phyloP scores from a whole-genome alignment of 2,113 vertebrate genomes.

The Chaenogobius annularis region DNA sequence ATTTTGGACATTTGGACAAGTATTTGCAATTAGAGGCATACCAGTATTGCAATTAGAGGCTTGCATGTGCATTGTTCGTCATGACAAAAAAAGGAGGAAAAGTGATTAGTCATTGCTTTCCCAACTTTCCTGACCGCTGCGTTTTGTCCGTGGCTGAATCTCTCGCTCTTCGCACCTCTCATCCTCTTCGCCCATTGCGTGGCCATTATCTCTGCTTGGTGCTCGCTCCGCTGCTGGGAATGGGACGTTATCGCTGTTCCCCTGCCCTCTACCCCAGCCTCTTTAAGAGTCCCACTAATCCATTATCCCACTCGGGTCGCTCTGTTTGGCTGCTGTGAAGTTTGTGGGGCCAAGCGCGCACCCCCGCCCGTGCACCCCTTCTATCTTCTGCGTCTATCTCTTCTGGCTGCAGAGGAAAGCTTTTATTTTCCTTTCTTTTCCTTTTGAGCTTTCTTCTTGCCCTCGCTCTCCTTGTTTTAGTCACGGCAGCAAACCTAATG shows the following conservation, averaged over 20 bases:
- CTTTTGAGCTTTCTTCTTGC: conserved; percentile 38
- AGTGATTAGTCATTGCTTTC: background rate
- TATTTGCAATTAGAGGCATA: too few relatives aligned
- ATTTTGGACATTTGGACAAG: too few relatives aligned
- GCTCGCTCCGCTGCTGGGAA: conserved; percentile 57
- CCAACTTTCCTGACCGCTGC: conserved; percentile 32
- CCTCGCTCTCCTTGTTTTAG: conserved; percentile 26
- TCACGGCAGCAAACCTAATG: conserved; percentile 33
- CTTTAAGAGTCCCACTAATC: conserved; percentile 50
- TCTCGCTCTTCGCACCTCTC: conserved; percentile 3
- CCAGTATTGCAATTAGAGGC: too few relatives aligned
- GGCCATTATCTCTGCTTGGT: conserved; percentile 56
- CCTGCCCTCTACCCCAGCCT: conserved; percentile 27
- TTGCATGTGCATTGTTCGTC: too few relatives aligned
- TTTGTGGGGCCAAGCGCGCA: conserved; percentile 28
- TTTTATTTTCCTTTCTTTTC: conserved; percentile 38
- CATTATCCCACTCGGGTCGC: conserved; percentile 62
- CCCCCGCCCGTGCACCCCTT: conserved; percentile 24
- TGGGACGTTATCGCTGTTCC: conserved; percentile 49
- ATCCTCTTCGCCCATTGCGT: conserved; percentile 37
- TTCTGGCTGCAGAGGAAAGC: conserved; percentile 37
- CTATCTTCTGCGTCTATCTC: conserved; percentile 29
- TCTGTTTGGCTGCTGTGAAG: conserved; percentile 52
- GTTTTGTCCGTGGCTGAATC: conserved; percentile 44
- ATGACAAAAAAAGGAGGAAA: background rate